Conservation (phyloP, 2,888 invertebrate genomes). For the Acanthosepion esculentum region DNA sequence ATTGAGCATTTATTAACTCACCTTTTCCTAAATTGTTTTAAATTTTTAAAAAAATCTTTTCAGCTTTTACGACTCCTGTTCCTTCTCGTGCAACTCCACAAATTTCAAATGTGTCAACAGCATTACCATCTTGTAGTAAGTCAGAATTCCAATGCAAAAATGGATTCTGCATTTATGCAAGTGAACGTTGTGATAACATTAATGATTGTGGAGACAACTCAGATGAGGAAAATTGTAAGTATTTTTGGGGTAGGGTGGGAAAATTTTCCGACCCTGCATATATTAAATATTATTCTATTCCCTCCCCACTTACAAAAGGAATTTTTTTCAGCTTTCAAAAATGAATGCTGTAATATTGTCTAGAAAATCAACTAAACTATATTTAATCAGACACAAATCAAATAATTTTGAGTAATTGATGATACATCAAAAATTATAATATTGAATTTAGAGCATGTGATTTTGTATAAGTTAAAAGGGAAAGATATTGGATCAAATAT, state of each 20-base stretch:
- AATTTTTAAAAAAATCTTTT: background rate
- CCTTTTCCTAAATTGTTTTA: background rate
- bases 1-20: too few species aligned
- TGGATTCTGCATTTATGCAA: constrained; percentile 58
- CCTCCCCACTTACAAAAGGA: too few species aligned
- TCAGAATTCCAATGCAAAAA: constrained; percentile 61
- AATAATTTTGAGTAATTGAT: too few species aligned
- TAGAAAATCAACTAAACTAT: too few species aligned
- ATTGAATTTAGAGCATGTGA: too few species aligned
- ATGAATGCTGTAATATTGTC: too few species aligned
- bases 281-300: too few species aligned
- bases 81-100: background rate
- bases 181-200: constrained; percentile 61
- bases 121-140: background rate
- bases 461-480: too few species aligned
- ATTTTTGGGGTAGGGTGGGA: background rate
- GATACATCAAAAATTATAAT: too few species aligned
- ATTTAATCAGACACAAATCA: too few species aligned
- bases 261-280: background rate
- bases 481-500: too few species aligned
- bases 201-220: constrained; percentile 62
- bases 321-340: too few species aligned
- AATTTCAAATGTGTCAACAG: background rate
- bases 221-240: constrained; percentile 59
- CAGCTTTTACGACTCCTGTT: background rate